Evolutionary conservation across 1,140 invertebrate genomes (phyloP).

Genomic region (Trachymyrmex cornetzi): DNA sequence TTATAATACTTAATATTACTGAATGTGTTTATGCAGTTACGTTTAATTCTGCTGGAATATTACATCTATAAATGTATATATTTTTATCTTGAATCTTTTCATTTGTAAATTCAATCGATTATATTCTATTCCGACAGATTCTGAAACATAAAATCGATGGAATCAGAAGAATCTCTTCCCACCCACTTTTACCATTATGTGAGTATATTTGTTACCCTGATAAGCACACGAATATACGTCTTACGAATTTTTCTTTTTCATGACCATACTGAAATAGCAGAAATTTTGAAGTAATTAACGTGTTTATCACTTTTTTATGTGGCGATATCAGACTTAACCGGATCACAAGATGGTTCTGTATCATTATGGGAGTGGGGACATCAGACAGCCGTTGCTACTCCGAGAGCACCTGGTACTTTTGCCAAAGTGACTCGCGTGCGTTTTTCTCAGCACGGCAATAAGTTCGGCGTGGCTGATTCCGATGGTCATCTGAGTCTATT

Average conservation of each 20-base stretch:
- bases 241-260: not conserved
- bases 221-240: not conserved
- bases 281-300: constrained; percentile 51
- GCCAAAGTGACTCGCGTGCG: constrained; percentile 98
- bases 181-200: constrained; percentile 98
- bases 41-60: constrained; percentile 41
- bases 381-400: constrained; percentile 94
- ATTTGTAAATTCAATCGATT: constrained; percentile 18
- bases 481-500: constrained; percentile 97
- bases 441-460: constrained; percentile 99
- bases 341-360: constrained; percentile 98
- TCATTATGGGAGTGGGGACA: constrained; percentile 99
- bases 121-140: constrained; percentile 88
- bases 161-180: constrained; percentile 97
- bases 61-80: constrained; percentile 57
- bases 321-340: constrained; percentile 93
- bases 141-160: constrained; percentile 96
- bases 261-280: not conserved
- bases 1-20: constrained; percentile 46
- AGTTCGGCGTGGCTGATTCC: constrained; percentile 98
- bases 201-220: constrained; percentile 86
- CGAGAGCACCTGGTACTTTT: constrained; percentile 95
- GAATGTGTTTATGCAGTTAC: constrained; percentile 55
- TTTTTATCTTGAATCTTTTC: constrained; percentile 47
- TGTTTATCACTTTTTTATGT: constrained; percentile 41